Evolutionary conservation across 2,113 vertebrate species (phyloP).

Genomic region (Tringa solitaria): DNA sequence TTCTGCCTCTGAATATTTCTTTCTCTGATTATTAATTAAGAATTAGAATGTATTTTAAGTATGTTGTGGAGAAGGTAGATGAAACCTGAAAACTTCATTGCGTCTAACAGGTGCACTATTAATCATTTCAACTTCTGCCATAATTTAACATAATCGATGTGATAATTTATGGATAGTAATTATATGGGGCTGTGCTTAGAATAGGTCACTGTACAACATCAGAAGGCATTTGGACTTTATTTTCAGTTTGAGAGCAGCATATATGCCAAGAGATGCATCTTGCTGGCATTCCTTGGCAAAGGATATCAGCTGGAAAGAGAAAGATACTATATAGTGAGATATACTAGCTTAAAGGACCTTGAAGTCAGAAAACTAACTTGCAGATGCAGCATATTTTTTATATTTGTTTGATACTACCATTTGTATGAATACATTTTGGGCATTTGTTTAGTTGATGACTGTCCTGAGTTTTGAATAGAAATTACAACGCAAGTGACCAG

Average conservation of each 20-base stretch:
- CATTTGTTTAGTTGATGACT: background rate
- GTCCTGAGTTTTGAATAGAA: background rate
- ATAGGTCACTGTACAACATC: background rate
- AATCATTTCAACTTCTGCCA: background rate
- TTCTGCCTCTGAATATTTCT: background rate
- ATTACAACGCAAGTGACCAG: background rate
- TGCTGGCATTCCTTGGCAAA: background rate
- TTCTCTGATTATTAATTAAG: background rate
- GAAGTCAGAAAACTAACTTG: background rate
- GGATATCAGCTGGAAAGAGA: background rate
- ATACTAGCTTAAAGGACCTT: background rate
- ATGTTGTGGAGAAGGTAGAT: background rate
- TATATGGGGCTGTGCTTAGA: background rate
- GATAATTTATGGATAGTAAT: background rate
- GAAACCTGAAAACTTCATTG: background rate
- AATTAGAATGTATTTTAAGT: background rate
- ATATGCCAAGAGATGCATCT: background rate
- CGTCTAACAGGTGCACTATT: background rate
- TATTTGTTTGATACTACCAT: background rate
- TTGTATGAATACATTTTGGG: background rate
- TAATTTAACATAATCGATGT: background rate
- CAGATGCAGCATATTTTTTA: background rate
- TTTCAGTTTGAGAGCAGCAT: background rate
- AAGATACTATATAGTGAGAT: background rate
- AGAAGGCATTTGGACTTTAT: background rate